Percentiles rank a stretch among this genome's conserved stretches.
phyloP scores from a whole-genome alignment of 2,113 vertebrate species.

The Neodontobutis hainanensis region DNA sequence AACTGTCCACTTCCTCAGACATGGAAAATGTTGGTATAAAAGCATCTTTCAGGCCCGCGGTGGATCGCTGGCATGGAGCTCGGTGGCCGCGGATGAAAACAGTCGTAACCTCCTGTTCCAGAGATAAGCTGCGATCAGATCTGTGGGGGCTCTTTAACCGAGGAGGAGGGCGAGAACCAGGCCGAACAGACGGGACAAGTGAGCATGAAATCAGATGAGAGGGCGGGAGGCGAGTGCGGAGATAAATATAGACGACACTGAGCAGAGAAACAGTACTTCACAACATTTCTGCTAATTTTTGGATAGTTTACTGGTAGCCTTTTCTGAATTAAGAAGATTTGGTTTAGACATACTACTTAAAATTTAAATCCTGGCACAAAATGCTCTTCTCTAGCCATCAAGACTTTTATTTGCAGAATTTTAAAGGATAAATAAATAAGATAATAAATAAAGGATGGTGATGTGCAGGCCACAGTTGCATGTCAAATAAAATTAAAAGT shows the following conservation, averaged over 20 bases:
- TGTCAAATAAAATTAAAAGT: too few species aligned
- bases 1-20: background rate
- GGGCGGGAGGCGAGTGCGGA: constrained; percentile 41
- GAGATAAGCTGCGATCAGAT: constrained; percentile 75
- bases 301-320: too few species aligned
- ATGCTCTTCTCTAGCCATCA: too few species aligned
- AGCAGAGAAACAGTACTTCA: background rate
- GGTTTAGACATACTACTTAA: too few species aligned
- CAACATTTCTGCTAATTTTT: too few species aligned
- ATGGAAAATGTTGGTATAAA: constrained; percentile 41
- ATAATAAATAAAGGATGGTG: too few species aligned
- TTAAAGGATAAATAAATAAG: too few species aligned
- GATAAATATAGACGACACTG: background rate
- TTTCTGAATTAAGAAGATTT: too few species aligned
- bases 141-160: constrained; percentile 69
- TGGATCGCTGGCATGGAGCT: constrained; percentile 61
- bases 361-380: too few species aligned
- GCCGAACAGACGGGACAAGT: constrained; percentile 65
- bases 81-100: constrained; percentile 71
- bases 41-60: constrained; percentile 62
- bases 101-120: constrained; percentile 77
- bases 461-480: too few species aligned
- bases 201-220: constrained; percentile 60
- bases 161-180: constrained; percentile 58
- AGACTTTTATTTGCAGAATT: too few species aligned